phyloP scores from a whole-genome alignment of 2,113 vertebrate species.

The Ascaphus truei region DNA sequence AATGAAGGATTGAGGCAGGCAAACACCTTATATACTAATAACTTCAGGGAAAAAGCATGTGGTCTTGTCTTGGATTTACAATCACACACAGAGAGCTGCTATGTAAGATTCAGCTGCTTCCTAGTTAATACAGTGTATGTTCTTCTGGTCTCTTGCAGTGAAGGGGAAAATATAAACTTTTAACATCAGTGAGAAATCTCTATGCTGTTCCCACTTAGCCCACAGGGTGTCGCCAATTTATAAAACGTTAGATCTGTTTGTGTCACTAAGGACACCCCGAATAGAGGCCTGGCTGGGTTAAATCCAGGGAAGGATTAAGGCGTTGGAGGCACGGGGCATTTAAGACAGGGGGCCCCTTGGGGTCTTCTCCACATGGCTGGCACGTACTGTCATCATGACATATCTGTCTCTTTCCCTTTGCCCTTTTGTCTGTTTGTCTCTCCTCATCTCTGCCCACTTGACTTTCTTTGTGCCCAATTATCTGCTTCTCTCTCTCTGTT shows the following conservation, averaged over 20 bases:
- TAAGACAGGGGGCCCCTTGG: no score
- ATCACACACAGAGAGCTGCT: neutral
- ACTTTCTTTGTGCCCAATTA: no score
- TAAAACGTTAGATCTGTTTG: neutral
- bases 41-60: slow-evolving; percentile 12
- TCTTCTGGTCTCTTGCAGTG: neutral
- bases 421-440: no score
- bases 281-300: no score
- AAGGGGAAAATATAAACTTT: neutral
- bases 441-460: no score
- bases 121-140: neutral
- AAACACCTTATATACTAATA: neutral
- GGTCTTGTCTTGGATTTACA: slow-evolving; percentile 8
- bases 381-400: no score
- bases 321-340: no score
- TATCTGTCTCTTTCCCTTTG: no score
- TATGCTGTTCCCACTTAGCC: neutral
- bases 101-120: neutral
- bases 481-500: no score
- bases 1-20: no score
- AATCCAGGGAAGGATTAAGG: no score
- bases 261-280: neutral
- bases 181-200: neutral
- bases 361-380: no score
- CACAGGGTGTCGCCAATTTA: slow-evolving; percentile 4